Base-by-base conservation (phyloP, 2,113 vertebrate genomes). In the Tragelaphus imberbis region DNA sequence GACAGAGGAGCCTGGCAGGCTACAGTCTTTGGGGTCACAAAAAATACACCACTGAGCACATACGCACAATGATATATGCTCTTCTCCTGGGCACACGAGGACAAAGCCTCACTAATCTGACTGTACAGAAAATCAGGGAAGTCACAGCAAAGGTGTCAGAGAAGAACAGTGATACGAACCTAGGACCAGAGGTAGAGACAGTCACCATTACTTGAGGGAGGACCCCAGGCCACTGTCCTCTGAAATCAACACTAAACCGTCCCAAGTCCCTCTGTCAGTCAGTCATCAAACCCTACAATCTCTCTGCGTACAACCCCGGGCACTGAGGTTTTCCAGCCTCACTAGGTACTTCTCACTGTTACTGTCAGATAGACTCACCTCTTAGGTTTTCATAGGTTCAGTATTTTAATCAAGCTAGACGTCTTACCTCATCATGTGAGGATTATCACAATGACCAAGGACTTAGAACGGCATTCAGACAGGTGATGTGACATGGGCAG, bases 111-210 rank as follows among this genome's bases (percentile, higher is more conserved):
- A 56, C 36, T 63, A 84, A 49, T n/a, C 47, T 4, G 21, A 59
- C 16, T 49, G 3, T 14, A 33, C 0, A 3, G 61, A 47, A 30
- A 55, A 47, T n/a, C 33, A 71, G 13, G 36, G 47, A 82, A n/a
- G 21, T 30, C 90, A 28, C 19, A 14, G 71, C 6, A 12, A 27
- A 44, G 36, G 36, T 19, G 5, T n/a, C 58, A 49, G 47, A 88
- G 14, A 40, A 27, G 33, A 44, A 10, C 8, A 56, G 47, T 13
- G 36, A n/a, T 2, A 36, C 0, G 0, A 9, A 51, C 10, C 36
- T n/a, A 92, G 53, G 68, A n/a, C 44, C 82, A 30, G 56, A 79
- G 15, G 49, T 8, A 4, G 61, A 51, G 19, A 40, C 2, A 5
- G 51, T 84, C 36, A 68, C 2, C 1, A 0, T 13, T 49, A 80